Base-by-base conservation (phyloP, 2,888 invertebrate species). In the Crocallis elinguaria region DNA sequence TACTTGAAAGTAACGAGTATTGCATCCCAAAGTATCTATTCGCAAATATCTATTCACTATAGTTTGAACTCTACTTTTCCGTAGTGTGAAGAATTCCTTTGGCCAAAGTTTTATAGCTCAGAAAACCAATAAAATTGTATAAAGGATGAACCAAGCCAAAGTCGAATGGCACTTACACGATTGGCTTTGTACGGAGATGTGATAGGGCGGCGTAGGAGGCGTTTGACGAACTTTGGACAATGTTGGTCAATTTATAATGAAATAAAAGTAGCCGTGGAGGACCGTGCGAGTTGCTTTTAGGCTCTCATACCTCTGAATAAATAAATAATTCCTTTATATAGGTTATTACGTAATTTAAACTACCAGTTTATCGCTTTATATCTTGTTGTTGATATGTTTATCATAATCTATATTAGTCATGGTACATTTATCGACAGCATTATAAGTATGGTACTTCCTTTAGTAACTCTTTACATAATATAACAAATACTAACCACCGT, bases 101-200 rank as follows among this genome's bases (percentile, higher is more conserved):
- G 41, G 21, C 41, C 41, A 30, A 52, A 54, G 54, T 59, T 62
- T 56, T 62, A 62, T 55, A 54, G 52, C 55, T 32, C 50, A 42
- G 62, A 58, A 63, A 63, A 43, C 62, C 60, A 60, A 63, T 63
- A 63, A 63, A 63, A 62, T 58, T 43, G 53, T 58, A 56, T 58
- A 60, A 60, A 63, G 54, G 60, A 58, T 54, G 54, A 49, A 46
- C 56, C 49, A 39, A 30, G 27, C 33, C 19, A 56, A 50, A 57
- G 43, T 55, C 50, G 52, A 51, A 57, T 50, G 49, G 53, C 60
- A 60, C 60, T 63, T 58, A 60, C 56, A 41, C 51, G 56, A 63
- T 63, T 63, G 56, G 51, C 53, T 60, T 52, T 57, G 51, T 49
- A 21, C 30, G 43, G 48, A 48, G 42, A 46, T 54, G 45, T 49